Base-by-base conservation (phyloP, 2,888 invertebrate species). In the Gymnosoma rotundatum region DNA sequence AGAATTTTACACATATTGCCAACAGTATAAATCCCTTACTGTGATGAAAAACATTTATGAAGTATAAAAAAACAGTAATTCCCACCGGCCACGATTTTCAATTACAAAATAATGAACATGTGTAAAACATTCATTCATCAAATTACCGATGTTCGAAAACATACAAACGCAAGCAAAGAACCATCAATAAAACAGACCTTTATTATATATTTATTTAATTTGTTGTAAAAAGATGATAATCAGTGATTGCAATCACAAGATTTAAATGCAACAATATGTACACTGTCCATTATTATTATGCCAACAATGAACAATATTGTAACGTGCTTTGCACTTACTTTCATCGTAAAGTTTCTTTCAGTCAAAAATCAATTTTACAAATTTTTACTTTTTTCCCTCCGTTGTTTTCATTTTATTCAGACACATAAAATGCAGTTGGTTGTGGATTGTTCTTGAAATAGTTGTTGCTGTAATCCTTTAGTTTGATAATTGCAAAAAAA, bases 231-330 rank as follows among this genome's bases (percentile, higher is more conserved):
- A 75, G 80, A 75, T 72, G 64, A 64, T 82, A 70, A 82, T 70
- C 75, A 81, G 58, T 81, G 81, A 81, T 81, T 81, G 75, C 58
- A 76, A 63, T 82, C 75, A 70, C 52, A 82, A 76, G 81, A 82
- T 70, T 82, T 58, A 70, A 70, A 60, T 64, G 63, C 63, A 81
- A 70, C 69, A 75, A 69, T 70, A 78, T 72, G 56, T 38, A 38
- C 10, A 67, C 18, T 20, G 25, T 20, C 50, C 50, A 50, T 25
- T 21, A 67, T 25, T 21, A 67, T 38, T 16, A 9, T 38, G 20
- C 12, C 12, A 12, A 18, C 50, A 4, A 12, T 7, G 2, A 42
- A 42, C 42, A 42, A 3, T 42, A 1, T 42, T 12, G 12, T 42
- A 12, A 1, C 1, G 42, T 12, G 42, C 12, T 42, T 9, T 42